Evolutionary conservation across 2,797 vertebrate genomes (phyloP).

Genomic region (Alauda arvensis): DNA sequence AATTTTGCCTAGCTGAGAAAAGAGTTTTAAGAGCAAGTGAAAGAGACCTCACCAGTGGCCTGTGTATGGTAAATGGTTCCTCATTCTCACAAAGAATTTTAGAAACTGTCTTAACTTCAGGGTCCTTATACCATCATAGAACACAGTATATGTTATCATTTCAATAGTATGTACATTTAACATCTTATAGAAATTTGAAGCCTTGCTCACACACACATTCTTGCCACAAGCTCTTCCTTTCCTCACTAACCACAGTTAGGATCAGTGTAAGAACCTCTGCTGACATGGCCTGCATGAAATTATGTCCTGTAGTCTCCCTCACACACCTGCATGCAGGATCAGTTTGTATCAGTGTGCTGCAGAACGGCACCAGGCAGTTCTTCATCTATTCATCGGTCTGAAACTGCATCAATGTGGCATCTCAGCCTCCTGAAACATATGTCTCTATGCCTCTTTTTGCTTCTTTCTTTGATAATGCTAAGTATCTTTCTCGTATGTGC

Average conservation of each 20-base stretch:
- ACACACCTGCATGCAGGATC: neutral
- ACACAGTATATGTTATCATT: neutral
- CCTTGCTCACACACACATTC: neutral
- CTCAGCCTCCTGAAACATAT: neutral
- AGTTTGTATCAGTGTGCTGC: neutral
- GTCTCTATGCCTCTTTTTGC: neutral
- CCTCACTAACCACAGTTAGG: neutral
- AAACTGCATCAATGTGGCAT: neutral
- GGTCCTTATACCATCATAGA: neutral
- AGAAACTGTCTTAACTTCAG: neutral
- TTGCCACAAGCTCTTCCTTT: neutral
- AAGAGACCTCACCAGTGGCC: neutral
- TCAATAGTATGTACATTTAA: neutral
- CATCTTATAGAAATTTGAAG: neutral
- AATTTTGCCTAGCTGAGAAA: neutral
- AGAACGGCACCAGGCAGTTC: neutral
- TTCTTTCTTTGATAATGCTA: neutral
- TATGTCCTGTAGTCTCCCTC: no score
- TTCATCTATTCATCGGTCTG: neutral
- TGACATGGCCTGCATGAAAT: neutral
- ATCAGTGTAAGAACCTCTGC: neutral
- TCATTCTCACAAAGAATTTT: neutral
- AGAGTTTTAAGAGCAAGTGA: neutral
- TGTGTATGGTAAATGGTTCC: neutral
- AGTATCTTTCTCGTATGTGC: no score